Evolutionary conservation across 2,113 vertebrate species (phyloP).

Genomic region (Colinus virginianus): DNA sequence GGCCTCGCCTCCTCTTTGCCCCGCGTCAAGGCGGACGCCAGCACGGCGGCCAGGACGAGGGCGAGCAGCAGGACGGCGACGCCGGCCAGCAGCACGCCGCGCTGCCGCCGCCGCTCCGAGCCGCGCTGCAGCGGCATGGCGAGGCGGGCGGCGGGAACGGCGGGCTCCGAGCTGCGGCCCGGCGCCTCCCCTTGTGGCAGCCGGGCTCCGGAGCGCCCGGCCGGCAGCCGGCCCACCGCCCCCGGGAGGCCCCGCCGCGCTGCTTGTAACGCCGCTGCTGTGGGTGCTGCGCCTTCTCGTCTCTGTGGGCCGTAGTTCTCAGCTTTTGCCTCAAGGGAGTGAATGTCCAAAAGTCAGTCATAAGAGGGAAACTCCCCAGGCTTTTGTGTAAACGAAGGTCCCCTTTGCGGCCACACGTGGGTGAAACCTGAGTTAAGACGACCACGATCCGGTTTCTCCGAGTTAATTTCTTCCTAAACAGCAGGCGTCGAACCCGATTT

Average conservation of each 20-base stretch:
- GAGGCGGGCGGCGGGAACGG: too few relatives aligned
- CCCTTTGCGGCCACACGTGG: fast-evolving
- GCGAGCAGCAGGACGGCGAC: slow-evolving; percentile 8
- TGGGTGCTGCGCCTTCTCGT: background rate
- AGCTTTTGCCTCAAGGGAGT: fast-evolving
- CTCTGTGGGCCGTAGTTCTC: too few relatives aligned
- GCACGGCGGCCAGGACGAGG: background rate
- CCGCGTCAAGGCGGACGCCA: background rate
- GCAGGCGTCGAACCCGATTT: background rate
- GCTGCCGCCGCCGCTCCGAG: background rate
- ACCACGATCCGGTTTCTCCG: background rate
- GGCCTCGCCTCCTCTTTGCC: fast-evolving
- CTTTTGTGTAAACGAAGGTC: background rate
- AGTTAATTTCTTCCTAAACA: background rate
- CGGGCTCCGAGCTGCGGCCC: too few relatives aligned
- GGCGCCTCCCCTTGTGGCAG: too few relatives aligned
- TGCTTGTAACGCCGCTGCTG: too few relatives aligned
- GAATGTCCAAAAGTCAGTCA: fast-evolving
- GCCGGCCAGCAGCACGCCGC: background rate
- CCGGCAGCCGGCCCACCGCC: too few relatives aligned
- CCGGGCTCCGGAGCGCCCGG: too few relatives aligned
- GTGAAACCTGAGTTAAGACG: background rate
- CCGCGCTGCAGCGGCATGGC: too few relatives aligned
- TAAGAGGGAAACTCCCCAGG: fast-evolving
- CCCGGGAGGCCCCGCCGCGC: too few relatives aligned